Evolutionary conservation across 2,888 invertebrate species (phyloP), one percentile per base, ranked within the genome.

Genomic region (Andrena camellia): DNA sequence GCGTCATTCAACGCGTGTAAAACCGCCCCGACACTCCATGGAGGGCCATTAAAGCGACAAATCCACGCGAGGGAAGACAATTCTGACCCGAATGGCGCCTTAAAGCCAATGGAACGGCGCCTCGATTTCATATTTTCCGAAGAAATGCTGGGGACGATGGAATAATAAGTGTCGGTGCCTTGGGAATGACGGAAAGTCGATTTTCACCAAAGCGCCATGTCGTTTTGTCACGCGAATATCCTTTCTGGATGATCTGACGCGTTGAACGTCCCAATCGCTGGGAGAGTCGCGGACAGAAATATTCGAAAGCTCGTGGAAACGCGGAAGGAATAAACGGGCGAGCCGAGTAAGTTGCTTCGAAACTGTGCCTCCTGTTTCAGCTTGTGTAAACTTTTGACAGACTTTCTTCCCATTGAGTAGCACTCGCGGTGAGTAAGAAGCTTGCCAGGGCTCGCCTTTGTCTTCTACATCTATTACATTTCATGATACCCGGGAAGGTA

Each of bases 331-430:
- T 67, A 71, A 80, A 81, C 29, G 71, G 23, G 64, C 48, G n/a
- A 75, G 20, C 42, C 31, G 31, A 23, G 57, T 35, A 74, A 71
- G 70, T 74, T 63, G 20, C 8, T n/a, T 4, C 4, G 54, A 48
- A 80, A 70, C 33, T 29, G 63, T 54, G 57, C 7, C 64, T 35
- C 50, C 35, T 31, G 64, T 35, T 50, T 50, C 13, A 8, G 35
- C 54, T 33, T 26, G 59, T 35, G 62, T 52, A 33, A 79, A 74
- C 73, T 79, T 80, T 33, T 35, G 20, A 29, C 50, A 10, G 71
- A 80, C 35, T 80, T 74, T 69, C 54, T 60, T 54, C 29, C 57
- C 62, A 31, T 20, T 29, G 23, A 42, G n/a, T 13, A 26, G 10
- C 10, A 23, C 10, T 60, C 50, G 52, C 62, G 31, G 23, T 6